A percentile compares a stretch with the other conserved stretches of the same genome.
These are phyloP conservation scores for Ganaspis sp. DNA, from an alignment of 1,140 invertebrate species.

Conservation along the genomic window DNA sequence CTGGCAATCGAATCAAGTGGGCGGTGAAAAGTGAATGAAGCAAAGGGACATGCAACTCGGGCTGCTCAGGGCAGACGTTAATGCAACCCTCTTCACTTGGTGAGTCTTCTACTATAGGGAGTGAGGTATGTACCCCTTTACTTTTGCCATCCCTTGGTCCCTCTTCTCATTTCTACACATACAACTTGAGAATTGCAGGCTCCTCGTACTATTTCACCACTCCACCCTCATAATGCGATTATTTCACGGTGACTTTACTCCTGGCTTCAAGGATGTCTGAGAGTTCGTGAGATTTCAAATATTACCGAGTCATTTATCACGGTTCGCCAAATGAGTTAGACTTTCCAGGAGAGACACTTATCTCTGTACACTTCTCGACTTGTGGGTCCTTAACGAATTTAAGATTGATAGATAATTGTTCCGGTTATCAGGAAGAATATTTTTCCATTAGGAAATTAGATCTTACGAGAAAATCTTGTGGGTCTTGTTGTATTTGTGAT, in stretches of 20 bases:
- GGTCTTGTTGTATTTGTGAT: no score
- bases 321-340: constrained; percentile 43
- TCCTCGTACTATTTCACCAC: constrained; percentile 46
- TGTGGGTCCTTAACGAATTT: background rate
- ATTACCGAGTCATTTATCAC: constrained; percentile 48
- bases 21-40: constrained; percentile 35
- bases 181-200: constrained; percentile 39
- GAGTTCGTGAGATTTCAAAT: constrained; percentile 38
- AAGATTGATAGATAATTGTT: constrained; percentile 14
- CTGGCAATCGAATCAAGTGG: constrained; percentile 59
- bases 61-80: constrained; percentile 42
- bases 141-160: constrained; percentile 22
- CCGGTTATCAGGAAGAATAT: no score
- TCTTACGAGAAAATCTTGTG: no score
- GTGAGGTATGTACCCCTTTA: constrained; percentile 32
- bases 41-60: constrained; percentile 37
- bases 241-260: constrained; percentile 62
- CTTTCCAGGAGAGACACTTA: background rate
- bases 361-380: background rate
- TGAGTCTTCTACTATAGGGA: constrained; percentile 34
- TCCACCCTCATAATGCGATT: constrained; percentile 59
- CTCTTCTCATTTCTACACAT: constrained; percentile 28
- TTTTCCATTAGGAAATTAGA: no score
- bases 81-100: constrained; percentile 42
- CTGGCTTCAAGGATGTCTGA: constrained; percentile 51